Evolutionary conservation across 1,140 invertebrate species (phyloP).

Genomic region (Lordiphosa collinella): DNA sequence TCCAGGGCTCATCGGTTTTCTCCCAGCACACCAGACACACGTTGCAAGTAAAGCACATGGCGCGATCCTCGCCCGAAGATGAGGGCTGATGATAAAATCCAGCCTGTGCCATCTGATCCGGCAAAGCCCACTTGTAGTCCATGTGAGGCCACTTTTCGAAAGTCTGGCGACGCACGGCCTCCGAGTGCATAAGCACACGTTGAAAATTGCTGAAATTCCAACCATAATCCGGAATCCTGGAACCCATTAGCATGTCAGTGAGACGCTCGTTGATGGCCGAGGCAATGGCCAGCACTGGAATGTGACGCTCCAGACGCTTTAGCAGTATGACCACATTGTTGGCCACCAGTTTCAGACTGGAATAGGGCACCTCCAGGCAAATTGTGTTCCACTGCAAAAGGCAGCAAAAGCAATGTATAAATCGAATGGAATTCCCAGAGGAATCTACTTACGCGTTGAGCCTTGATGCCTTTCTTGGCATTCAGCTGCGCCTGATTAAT

Average conservation of each 20-base stretch:
- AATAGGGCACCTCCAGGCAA: conserved; percentile 89
- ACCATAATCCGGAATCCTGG: conserved; percentile 78
- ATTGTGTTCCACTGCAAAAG: conserved; percentile 93
- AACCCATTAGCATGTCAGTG: conserved; percentile 85
- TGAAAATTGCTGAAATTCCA: conserved; percentile 71
- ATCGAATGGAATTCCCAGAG: background rate
- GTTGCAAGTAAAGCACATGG: conserved; percentile 96
- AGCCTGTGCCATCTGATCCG: conserved; percentile 96
- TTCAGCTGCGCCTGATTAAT: conserved; percentile 86
- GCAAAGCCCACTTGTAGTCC: conserved; percentile 97
- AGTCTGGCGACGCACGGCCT: conserved; percentile 92
- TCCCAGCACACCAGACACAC: conserved; percentile 97
- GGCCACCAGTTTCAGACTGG: conserved; percentile 88
- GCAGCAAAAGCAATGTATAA: conserved; percentile 1
- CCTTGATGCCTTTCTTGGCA: conserved; percentile 90
- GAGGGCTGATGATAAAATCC: conserved; percentile 97
- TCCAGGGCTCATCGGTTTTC: conserved; percentile 97
- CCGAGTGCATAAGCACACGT: conserved; percentile 92
- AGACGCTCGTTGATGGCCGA: conserved; percentile 93
- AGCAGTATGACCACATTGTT: conserved; percentile 89
- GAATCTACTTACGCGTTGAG: conserved; percentile 84
- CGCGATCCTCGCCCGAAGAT: conserved; percentile 91
- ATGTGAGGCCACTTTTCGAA: conserved; percentile 97
- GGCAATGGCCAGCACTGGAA: conserved; percentile 91
- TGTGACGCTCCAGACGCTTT: conserved; percentile 89